A percentile compares a stretch with the other conserved stretches of the same genome.
Evolutionary conservation across 37 sponge, comb jelly and placozoan species (phyloP).

Genomic region (Beroe forskalii): DNA sequence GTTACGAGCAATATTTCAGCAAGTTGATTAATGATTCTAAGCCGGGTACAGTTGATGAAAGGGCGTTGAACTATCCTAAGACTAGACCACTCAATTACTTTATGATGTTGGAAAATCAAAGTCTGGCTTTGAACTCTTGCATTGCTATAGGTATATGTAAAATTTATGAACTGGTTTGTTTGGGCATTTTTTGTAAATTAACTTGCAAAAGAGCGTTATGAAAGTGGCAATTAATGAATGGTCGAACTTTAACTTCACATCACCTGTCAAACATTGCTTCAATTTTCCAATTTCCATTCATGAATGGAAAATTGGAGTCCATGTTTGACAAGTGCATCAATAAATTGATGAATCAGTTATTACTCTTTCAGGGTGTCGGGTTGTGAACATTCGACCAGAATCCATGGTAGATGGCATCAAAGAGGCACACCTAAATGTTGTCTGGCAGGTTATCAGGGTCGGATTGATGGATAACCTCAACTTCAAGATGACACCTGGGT

Average conservation of each 20-base stretch:
- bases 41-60: constrained; percentile 51
- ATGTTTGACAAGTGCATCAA: too few species aligned
- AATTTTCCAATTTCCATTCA: too few species aligned
- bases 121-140: constrained; percentile 35
- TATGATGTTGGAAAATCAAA: constrained; percentile 67
- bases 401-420: constrained; percentile 32
- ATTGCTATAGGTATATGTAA: constrained; percentile 44
- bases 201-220: too few species aligned
- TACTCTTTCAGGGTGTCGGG: neutral
- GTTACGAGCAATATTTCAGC: too few species aligned
- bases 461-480: constrained; percentile 30
- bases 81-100: constrained; percentile 59
- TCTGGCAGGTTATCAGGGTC: constrained; percentile 61
- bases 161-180: too few species aligned
- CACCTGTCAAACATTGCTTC: too few species aligned
- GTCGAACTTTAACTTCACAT: too few species aligned
- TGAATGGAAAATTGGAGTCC: too few species aligned
- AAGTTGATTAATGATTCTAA: constrained; percentile 58
- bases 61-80: constrained; percentile 60
- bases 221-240: too few species aligned
- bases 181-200: too few species aligned
- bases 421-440: neutral
- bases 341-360: too few species aligned
- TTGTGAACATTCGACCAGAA: constrained; percentile 40
- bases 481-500: neutral